A percentile compares a stretch with the other conserved stretches of the same genome.
phyloP scores from a whole-genome alignment of 2,113 vertebrate species.

The Parus major region DNA sequence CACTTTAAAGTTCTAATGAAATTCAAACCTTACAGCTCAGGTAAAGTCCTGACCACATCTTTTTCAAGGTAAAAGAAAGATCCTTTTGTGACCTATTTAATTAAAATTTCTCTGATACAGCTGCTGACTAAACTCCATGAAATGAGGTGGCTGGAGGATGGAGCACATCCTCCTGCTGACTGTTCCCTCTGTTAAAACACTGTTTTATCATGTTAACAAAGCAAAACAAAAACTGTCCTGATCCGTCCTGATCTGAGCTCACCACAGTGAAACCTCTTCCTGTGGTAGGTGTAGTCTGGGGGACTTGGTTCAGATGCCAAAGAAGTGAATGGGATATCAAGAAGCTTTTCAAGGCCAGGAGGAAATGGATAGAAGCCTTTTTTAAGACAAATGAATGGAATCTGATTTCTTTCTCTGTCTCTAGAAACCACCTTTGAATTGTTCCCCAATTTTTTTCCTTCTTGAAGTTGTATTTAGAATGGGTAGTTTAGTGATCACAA shows the following conservation, averaged over 20 bases:
- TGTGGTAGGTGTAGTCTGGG: background rate
- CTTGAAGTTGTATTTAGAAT: background rate
- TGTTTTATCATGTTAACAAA: background rate
- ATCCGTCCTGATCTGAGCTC: accelerated
- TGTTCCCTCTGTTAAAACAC: background rate
- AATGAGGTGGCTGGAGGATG: background rate
- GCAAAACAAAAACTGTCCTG: background rate
- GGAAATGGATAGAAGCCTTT: background rate
- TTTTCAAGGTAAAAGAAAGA: conserved; percentile 63
- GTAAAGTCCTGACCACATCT: conserved; percentile 75
- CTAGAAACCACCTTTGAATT: background rate
- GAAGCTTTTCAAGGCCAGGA: background rate
- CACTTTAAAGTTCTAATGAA: conserved; percentile 75
- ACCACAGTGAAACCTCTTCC: background rate
- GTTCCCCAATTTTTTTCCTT: background rate
- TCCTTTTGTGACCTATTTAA: conserved; percentile 55
- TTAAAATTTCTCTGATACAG: conserved; percentile 29
- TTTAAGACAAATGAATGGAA: background rate
- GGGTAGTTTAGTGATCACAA: background rate
- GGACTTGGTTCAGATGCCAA: background rate
- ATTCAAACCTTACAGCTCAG: conserved; percentile 74
- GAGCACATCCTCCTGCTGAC: background rate
- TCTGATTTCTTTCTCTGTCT: background rate
- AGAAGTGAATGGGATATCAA: background rate
- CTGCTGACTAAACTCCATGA: conserved; percentile 25